Percentiles rank a stretch among this genome's conserved stretches.
These are phyloP conservation scores for Callipepla squamata DNA, from an alignment of 2,113 vertebrate species.

Conservation along the genomic window DNA sequence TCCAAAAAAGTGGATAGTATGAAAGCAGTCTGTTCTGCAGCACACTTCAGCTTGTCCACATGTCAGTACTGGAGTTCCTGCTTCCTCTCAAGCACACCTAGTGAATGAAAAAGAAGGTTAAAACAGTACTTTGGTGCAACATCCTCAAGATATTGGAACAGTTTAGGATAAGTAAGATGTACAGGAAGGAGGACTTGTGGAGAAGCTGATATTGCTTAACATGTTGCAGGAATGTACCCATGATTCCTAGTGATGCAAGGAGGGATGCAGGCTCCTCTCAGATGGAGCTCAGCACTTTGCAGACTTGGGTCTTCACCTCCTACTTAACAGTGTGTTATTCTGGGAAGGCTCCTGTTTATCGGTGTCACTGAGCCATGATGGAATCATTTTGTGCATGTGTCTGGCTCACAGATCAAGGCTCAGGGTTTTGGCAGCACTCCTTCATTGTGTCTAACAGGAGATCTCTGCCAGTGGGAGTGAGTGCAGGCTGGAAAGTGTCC, in stretches of 20 bases:
- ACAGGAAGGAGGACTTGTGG: not conserved
- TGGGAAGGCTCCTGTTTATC: not conserved
- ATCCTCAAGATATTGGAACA: not conserved
- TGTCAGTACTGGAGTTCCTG: not conserved
- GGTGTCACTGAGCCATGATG: not conserved
- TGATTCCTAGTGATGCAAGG: not conserved
- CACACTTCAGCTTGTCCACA: not conserved
- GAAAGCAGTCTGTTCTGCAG: not conserved
- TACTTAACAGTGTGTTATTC: not conserved
- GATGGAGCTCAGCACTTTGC: not conserved
- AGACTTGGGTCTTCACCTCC: not conserved
- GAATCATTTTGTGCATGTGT: not conserved
- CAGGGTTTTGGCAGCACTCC: not conserved
- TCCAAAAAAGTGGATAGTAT: not conserved
- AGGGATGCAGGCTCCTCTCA: not conserved
- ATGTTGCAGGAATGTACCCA: not conserved
- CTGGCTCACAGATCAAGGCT: not conserved
- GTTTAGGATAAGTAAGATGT: not conserved
- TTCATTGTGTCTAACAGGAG: not conserved
- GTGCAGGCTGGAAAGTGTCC: not conserved
- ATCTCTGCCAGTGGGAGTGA: rapidly evolving
- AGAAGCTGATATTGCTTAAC: not conserved
- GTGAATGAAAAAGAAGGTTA: not conserved
- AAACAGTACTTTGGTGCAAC: not conserved
- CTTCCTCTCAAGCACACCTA: not conserved